Percentiles rank a stretch among this genome's conserved stretches.
phyloP scores from a whole-genome alignment of 1,140 invertebrate species.

The Akabosia matsudoensis region DNA sequence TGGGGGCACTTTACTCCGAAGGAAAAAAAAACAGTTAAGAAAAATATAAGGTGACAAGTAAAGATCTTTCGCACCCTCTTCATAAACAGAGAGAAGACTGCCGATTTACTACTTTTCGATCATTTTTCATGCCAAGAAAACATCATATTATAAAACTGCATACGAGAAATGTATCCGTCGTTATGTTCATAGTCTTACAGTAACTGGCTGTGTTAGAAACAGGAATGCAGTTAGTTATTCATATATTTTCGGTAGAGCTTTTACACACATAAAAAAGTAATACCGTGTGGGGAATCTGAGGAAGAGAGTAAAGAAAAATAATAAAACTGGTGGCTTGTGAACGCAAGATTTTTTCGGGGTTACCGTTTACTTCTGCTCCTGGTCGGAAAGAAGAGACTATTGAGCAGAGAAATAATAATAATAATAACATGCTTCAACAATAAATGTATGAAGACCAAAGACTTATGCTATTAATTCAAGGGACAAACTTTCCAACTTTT shows the following conservation, averaged over 20 bases:
- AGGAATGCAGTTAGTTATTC: too few species aligned
- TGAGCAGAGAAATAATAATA: neutral
- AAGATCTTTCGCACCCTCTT: too few species aligned
- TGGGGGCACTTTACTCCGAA: too few species aligned
- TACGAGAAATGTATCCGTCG: neutral
- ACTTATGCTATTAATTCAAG: too few species aligned
- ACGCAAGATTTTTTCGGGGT: neutral
- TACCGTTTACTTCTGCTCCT: neutral
- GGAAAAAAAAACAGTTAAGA: neutral
- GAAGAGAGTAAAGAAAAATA: too few species aligned
- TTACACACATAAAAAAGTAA: too few species aligned
- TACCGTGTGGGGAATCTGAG: too few species aligned
- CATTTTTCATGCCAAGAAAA: slow-evolving; percentile 8
- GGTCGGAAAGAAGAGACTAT: neutral
- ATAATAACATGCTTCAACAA: neutral
- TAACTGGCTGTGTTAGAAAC: too few species aligned
- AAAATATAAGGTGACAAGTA: slow-evolving; percentile 15
- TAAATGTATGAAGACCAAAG: too few species aligned
- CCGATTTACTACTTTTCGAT: slow-evolving; percentile 13
- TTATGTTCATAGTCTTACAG: neutral
- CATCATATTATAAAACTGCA: neutral
- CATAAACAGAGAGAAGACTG: slow-evolving; percentile 17
- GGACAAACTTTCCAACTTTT: too few species aligned
- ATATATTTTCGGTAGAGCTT: too few species aligned
- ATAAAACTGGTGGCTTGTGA: too few species aligned